A percentile compares a stretch with the other conserved stretches of the same genome.
Evolutionary conservation across 2,113 vertebrate genomes (phyloP).

Genomic region (Clarias macrocephalus): DNA sequence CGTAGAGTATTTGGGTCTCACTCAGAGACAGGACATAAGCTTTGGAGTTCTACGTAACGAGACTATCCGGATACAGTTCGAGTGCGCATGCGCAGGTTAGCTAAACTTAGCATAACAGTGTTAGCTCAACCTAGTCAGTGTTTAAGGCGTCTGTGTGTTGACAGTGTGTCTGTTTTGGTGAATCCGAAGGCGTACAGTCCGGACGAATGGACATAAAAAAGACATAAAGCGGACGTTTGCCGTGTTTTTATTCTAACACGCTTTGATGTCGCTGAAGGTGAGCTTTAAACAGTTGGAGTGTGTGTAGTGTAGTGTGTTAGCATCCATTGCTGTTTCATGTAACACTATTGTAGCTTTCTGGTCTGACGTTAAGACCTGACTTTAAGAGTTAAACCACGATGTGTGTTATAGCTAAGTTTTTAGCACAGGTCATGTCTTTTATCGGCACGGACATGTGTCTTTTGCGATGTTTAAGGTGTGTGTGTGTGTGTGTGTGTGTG

Average conservation of each 20-base stretch:
- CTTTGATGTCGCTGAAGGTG: conserved; percentile 8
- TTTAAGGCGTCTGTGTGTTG: neutral
- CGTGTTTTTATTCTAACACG: neutral
- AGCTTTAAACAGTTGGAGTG: neutral
- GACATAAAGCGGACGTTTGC: neutral
- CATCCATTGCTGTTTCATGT: neutral
- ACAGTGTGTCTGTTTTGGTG: neutral
- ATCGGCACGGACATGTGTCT: neutral
- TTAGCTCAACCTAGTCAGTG: neutral
- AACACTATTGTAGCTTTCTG: neutral
- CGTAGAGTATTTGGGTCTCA: too few relatives aligned
- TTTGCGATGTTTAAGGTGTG: neutral
- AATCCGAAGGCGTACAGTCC: too few relatives aligned
- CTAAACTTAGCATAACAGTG: neutral
- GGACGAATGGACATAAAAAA: neutral
- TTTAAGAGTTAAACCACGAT: neutral
- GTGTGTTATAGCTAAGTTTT: neutral
- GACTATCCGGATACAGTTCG: neutral
- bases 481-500: neutral
- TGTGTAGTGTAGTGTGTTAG: neutral
- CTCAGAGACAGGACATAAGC: too few relatives aligned
- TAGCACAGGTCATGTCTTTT: neutral
- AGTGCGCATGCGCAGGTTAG: too few relatives aligned
- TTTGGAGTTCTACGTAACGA: too few relatives aligned
- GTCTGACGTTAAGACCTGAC: too few relatives aligned